Base-by-base conservation (phyloP, 2,113 vertebrate species). In the Cyphomyrus plagiostoma region DNA sequence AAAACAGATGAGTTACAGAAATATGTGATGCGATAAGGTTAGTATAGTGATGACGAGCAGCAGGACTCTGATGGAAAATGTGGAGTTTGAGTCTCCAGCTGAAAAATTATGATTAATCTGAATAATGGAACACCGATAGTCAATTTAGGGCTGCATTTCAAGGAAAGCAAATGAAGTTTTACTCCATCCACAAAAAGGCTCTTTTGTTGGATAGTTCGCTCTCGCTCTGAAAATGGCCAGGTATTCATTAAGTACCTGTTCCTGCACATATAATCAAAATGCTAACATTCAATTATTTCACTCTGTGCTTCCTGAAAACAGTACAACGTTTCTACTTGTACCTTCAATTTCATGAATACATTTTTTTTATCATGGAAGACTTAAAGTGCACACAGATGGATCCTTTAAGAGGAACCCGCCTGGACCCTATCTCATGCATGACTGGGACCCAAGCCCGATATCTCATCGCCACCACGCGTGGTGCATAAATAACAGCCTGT, bases 401-500 rank as follows among this genome's bases (percentile, higher is more conserved):
- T 11, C 56, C 58, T 83, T 85, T 66, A 52, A 35, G 89, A 77
- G 48, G 42, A 39, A 35, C 87, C 21, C 3, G 42, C 58, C 86
- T 42, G 52, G 89, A 66, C 58, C 46, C 70, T 89, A 21, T 70
- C n/a, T 39, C 13, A 89, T 21, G 48, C 89, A 84, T 86, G 85
- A 87, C 74, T 88, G 88, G 88, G 70, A 87, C 70, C 46, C 15
- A 46, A 88, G 80, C 80, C 56, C 4, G 7, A 26, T 49, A 58
- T 53, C 21, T 89, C 90, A 89, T 56, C 30, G 35, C 49, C 83
- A 45, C 46, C 45, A 0, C 89, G 89, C 89, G 50, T 88, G 46
- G 11, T 5, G 86, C 90, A 88, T 91, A 92, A 90, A 93, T 90
- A 74, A 88, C 88, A 91, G 92, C 90, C 92, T 92, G 90, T 89